These are phyloP conservation scores for Apomyelois bistriatella DNA, from an alignment of 2,888 invertebrate genomes.

Conservation along the genomic window DNA sequence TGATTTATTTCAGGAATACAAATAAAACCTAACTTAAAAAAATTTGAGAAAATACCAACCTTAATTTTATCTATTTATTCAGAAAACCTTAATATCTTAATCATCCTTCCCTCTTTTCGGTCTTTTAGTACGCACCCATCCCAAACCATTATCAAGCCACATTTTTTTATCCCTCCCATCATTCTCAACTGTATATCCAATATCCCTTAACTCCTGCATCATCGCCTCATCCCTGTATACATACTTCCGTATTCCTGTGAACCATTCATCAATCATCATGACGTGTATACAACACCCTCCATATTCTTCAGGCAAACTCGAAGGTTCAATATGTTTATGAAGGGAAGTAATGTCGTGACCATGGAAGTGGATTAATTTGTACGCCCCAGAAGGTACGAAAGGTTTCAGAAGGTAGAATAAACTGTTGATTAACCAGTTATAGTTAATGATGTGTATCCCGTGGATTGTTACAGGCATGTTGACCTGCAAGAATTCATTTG, in stretches of 20 bases:
- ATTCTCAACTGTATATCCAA: not conserved
- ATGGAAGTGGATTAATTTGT: not conserved
- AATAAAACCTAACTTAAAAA: no score
- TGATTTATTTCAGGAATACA: no score
- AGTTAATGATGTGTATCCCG: not conserved
- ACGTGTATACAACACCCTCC: not conserved
- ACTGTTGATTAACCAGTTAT: not conserved
- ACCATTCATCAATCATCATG: not conserved
- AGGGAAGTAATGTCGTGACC: not conserved
- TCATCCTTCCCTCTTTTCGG: not conserved
- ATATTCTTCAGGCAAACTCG: not conserved
- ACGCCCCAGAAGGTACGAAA: not conserved
- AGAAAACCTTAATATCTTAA: no score
- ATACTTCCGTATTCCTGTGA: not conserved
- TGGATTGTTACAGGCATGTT: not conserved
- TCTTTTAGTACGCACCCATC: not conserved
- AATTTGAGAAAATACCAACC: no score
- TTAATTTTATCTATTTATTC: no score
- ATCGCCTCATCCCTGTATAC: not conserved
- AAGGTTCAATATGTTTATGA: not conserved
- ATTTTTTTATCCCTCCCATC: not conserved
- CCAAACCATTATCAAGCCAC: not conserved
- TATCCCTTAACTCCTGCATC: not conserved
- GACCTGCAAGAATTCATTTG: not conserved
- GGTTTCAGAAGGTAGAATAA: not conserved